Conservation (phyloP, 2,888 invertebrate genomes). For the Eumerus sabulonum region DNA sequence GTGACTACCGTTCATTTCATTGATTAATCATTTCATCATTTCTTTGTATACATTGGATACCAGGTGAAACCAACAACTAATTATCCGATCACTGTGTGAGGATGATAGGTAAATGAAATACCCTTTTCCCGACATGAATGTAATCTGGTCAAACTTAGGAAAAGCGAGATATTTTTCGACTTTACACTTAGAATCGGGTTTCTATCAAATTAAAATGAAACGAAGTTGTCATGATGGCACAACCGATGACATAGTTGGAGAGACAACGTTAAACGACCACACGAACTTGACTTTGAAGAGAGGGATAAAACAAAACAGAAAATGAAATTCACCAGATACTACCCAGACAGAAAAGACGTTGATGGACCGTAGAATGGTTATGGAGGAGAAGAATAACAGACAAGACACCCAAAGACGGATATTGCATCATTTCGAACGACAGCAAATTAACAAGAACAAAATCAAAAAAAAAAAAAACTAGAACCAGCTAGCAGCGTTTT, state of each 20-base stretch:
- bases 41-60: background rate
- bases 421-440: constrained; percentile 43
- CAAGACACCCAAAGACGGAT: constrained; percentile 51
- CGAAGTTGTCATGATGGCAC: too few relatives aligned
- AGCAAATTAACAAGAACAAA: background rate
- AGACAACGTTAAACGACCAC: constrained; percentile 5
- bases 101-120: constrained; percentile 1
- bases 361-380: background rate
- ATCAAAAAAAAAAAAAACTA: too few relatives aligned
- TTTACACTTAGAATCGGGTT: too few relatives aligned
- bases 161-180: too few relatives aligned
- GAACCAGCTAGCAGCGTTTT: constrained; percentile 26
- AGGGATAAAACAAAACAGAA: background rate
- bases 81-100: constrained; percentile 13
- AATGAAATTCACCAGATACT: too few relatives aligned
- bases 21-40: constrained; percentile 33
- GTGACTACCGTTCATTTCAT: constrained; percentile 20
- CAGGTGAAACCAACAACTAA: constrained; percentile 4
- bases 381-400: constrained; percentile 6
- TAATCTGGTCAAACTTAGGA: too few relatives aligned
- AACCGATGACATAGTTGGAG: too few relatives aligned
- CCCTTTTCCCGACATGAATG: too few relatives aligned
- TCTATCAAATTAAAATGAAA: constrained; percentile 19
- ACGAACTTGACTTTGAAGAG: constrained; percentile 41
- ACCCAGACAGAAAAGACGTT: background rate